Evolutionary conservation across 2,797 vertebrate species (phyloP).

Genomic region (Alfaro cultratus): DNA sequence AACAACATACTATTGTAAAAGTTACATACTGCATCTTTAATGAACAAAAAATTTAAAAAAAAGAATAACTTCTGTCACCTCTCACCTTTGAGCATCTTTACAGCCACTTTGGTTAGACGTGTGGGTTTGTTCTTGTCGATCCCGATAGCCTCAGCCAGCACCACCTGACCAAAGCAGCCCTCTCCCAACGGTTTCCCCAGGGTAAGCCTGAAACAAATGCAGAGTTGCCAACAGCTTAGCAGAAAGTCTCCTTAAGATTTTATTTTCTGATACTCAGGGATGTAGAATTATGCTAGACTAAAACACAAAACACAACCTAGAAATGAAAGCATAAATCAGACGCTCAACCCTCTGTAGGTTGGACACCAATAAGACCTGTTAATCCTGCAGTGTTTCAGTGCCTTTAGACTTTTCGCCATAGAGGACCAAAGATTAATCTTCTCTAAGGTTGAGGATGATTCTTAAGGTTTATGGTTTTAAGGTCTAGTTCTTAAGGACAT

Average conservation of each 20-base stretch:
- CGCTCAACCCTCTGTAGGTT: neutral
- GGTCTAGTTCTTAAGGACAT: too few species aligned
- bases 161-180: slow-evolving; percentile 92
- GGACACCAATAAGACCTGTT: neutral
- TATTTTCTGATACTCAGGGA: too few species aligned
- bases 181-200: slow-evolving; percentile 91
- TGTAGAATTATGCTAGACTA: neutral
- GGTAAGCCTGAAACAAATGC: slow-evolving; percentile 78
- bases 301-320: neutral
- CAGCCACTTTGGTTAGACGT: slow-evolving; percentile 87
- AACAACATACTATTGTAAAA: too few species aligned
- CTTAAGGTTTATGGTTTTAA: too few species aligned
- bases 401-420: neutral
- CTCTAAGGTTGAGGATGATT: neutral
- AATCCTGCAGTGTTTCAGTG: neutral
- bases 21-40: neutral
- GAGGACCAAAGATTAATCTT: neutral
- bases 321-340: neutral
- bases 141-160: slow-evolving; percentile 87
- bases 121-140: slow-evolving; percentile 89
- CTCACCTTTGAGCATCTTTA: slow-evolving; percentile 94
- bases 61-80: neutral
- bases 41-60: too few species aligned
- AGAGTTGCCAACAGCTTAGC: neutral
- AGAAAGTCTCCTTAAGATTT: too few species aligned